phyloP scores from a whole-genome alignment of 2,797 vertebrate genomes.

The Micrastur ruficollis region DNA sequence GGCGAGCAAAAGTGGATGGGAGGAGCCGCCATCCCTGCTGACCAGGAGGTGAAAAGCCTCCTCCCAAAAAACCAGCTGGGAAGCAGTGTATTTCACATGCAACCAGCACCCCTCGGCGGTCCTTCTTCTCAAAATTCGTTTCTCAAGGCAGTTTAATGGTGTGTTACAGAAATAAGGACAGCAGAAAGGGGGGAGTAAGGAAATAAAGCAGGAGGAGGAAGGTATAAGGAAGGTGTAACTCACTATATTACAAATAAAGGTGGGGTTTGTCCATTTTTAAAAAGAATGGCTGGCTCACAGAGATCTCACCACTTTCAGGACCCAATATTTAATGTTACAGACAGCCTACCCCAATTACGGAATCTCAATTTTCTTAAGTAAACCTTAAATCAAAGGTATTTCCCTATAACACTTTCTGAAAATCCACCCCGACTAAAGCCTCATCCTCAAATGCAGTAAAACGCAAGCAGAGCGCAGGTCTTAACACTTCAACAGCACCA shows the following conservation, averaged over 20 bases:
- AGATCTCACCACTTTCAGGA: not conserved
- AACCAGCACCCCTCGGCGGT: accelerated
- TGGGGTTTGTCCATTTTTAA: not conserved
- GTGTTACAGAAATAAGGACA: accelerated
- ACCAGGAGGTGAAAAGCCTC: not conserved
- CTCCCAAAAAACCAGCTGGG: not conserved
- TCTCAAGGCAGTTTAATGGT: not conserved
- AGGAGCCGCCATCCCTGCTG: accelerated
- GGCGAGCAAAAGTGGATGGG: accelerated
- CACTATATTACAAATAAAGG: not conserved
- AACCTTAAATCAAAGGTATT: not conserved
- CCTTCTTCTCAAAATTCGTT: not conserved
- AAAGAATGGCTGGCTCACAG: not conserved
- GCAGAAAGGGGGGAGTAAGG: not conserved
- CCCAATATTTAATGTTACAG: not conserved
- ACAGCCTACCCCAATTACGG: not conserved
- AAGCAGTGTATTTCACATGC: not conserved
- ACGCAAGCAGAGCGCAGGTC: not conserved
- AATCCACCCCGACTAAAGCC: not conserved
- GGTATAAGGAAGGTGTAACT: not conserved
- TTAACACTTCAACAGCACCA: not conserved
- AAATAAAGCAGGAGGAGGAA: not conserved
- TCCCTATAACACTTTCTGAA: not conserved
- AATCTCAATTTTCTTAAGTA: not conserved
- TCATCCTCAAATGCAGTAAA: not conserved